phyloP scores from a whole-genome alignment of 2,888 invertebrate genomes.

The Cheilosia soror region DNA sequence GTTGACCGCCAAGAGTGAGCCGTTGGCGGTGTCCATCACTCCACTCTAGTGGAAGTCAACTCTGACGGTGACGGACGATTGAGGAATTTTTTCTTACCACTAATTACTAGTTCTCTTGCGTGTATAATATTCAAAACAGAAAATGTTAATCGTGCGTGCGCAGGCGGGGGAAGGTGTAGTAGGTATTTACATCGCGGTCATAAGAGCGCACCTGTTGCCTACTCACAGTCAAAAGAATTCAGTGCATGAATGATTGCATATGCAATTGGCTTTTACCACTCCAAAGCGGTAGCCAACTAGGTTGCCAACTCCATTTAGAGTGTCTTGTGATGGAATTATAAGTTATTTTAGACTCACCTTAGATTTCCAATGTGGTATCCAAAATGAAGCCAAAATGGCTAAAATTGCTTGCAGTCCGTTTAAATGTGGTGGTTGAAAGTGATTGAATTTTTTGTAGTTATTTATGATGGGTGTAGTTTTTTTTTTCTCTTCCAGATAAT shows the following conservation, averaged over 20 bases:
- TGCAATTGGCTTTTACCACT: conserved; percentile 4
- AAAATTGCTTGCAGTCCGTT: conserved; percentile 11
- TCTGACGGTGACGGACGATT: conserved; percentile 57
- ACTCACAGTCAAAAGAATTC: conserved; percentile 48
- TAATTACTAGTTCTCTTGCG: conserved; percentile 17
- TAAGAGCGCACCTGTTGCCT: conserved; percentile 65
- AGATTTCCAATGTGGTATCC: conserved; percentile 53
- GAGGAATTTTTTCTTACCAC: conserved; percentile 42
- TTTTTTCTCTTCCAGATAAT: conserved; percentile 4
- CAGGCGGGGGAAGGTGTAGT: conserved; percentile 7
- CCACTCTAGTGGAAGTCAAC: conserved; percentile 2
- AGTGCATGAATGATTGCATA: conserved; percentile 24
- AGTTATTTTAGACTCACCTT: conserved; percentile 48
- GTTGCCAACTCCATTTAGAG: conserved; percentile 1
- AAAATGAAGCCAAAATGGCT: conserved; percentile 41
- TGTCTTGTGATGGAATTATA: not conserved
- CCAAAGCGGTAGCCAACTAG: not conserved
- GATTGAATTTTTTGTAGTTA: conserved; percentile 33
- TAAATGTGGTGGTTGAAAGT: conserved; percentile 15
- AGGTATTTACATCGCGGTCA: conserved; percentile 49
- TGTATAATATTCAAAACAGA: conserved; percentile 8
- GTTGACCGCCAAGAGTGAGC: conserved; percentile 17
- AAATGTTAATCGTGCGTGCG: conserved; percentile 7
- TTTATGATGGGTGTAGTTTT: not conserved
- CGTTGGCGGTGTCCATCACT: conserved; percentile 6